phyloP scores from a whole-genome alignment of 2,113 vertebrate genomes.

The Lagopus leucura region DNA sequence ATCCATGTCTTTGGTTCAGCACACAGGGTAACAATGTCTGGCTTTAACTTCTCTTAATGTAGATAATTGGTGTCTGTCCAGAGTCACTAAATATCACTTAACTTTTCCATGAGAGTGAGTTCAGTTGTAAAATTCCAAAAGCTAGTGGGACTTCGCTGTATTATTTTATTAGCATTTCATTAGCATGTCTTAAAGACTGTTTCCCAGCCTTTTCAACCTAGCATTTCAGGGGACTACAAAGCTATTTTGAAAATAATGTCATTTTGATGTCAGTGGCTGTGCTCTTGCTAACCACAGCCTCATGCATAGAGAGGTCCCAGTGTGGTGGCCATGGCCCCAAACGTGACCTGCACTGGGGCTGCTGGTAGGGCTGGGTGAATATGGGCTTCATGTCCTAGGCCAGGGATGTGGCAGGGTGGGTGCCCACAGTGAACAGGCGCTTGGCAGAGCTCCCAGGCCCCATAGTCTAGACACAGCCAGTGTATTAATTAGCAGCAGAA shows the following conservation, averaged over 20 bases:
- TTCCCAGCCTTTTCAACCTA: neutral
- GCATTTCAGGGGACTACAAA: neutral
- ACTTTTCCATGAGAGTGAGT: neutral
- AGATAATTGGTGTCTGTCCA: neutral
- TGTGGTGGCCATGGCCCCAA: rapidly evolving
- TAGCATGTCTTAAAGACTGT: neutral
- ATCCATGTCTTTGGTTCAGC: neutral
- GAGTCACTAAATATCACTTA: neutral
- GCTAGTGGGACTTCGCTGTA: neutral
- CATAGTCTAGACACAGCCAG: neutral
- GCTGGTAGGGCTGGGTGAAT: rapidly evolving
- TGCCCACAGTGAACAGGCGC: rapidly evolving
- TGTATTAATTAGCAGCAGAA: conserved; percentile 38
- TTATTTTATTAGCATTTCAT: neutral
- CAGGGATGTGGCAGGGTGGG: neutral
- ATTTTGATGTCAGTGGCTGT: rapidly evolving
- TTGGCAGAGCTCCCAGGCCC: conserved; percentile 27
- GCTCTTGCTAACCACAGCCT: neutral
- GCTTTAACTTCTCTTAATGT: neutral
- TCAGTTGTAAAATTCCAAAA: conserved; percentile 1
- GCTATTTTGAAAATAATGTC: neutral
- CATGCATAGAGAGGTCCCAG: rapidly evolving
- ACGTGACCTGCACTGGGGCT: rapidly evolving
- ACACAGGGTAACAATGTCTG: neutral
- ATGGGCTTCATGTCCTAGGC: rapidly evolving